Conservation (phyloP, 2,113 vertebrate species). For the Rhinopomastus cyanomelas region DNA sequence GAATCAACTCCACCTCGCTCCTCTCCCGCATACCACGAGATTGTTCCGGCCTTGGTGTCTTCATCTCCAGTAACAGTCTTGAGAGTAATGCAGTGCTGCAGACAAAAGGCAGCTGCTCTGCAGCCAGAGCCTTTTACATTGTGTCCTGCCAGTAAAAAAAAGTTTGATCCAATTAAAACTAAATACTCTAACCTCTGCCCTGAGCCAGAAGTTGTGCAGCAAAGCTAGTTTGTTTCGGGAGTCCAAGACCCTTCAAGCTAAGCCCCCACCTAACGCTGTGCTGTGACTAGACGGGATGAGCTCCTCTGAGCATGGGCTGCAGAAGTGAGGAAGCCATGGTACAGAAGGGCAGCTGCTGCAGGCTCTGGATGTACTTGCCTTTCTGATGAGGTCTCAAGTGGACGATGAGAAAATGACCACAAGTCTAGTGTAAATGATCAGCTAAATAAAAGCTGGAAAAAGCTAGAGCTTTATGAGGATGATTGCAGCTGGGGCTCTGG, state of each 20-base stretch:
- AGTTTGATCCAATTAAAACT: neutral
- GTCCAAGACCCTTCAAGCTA: neutral
- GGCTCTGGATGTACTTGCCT: neutral
- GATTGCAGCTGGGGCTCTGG: neutral
- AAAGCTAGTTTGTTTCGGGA: neutral
- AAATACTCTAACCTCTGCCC: neutral
- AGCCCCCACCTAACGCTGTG: neutral
- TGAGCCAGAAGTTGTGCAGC: neutral
- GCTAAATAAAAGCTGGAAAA: neutral
- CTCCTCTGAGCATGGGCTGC: neutral
- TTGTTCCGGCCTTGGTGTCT: neutral
- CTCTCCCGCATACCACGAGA: rapidly evolving
- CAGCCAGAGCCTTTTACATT: neutral
- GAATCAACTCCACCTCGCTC: neutral
- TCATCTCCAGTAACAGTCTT: neutral
- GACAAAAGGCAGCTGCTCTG: neutral
- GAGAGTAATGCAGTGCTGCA: neutral
- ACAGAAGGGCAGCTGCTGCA: neutral
- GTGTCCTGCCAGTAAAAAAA: neutral
- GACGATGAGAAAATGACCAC: neutral
- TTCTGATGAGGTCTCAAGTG: neutral
- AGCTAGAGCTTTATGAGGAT: neutral
- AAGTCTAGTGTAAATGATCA: neutral
- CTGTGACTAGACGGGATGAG: neutral
- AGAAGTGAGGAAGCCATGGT: neutral